Evolutionary conservation across 53 echinoderm and acorn worm genomes (phyloP).

Genomic region (Mesocentrotus franciscanus): DNA sequence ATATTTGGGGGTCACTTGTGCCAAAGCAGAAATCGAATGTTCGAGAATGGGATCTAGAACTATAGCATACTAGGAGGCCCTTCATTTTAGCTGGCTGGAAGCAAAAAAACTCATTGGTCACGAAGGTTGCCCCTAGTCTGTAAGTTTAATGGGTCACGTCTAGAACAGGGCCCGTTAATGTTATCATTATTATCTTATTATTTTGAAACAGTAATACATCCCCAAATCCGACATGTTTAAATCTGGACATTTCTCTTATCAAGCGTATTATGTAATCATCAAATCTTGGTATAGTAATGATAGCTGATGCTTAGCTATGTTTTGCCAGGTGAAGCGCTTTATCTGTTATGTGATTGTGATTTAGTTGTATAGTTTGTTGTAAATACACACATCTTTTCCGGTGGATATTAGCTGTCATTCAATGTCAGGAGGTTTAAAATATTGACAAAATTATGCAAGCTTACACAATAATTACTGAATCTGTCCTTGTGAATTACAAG

Average conservation of each 20-base stretch:
- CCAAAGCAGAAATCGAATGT: too few species aligned
- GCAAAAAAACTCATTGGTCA: background rate
- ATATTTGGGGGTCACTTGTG: too few species aligned
- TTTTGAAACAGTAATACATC: background rate
- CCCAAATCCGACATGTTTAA: slow-evolving; percentile 17
- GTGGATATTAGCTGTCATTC: slow-evolving; percentile 18
- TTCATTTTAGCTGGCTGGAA: background rate
- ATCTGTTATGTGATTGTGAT: slow-evolving; percentile 21
- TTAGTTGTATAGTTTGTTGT: slow-evolving; percentile 40
- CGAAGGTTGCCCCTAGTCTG: background rate
- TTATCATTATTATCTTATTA: slow-evolving; percentile 1
- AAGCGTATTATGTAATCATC: slow-evolving; percentile 7
- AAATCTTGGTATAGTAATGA: slow-evolving; percentile 29
- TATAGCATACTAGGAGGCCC: background rate
- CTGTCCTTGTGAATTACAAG: background rate
- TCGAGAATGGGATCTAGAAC: background rate
- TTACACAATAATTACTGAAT: background rate
- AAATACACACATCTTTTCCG: slow-evolving; percentile 49
- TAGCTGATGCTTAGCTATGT: slow-evolving; percentile 8
- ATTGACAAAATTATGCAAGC: slow-evolving; percentile 15
- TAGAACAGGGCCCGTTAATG: background rate
- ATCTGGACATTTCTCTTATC: background rate
- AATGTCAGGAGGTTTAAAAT: background rate
- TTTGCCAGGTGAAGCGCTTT: background rate
- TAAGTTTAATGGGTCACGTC: slow-evolving; percentile 27